These are phyloP conservation scores for Illadopsis cleaveri DNA, from an alignment of 2,113 vertebrate genomes.

Conservation along the genomic window DNA sequence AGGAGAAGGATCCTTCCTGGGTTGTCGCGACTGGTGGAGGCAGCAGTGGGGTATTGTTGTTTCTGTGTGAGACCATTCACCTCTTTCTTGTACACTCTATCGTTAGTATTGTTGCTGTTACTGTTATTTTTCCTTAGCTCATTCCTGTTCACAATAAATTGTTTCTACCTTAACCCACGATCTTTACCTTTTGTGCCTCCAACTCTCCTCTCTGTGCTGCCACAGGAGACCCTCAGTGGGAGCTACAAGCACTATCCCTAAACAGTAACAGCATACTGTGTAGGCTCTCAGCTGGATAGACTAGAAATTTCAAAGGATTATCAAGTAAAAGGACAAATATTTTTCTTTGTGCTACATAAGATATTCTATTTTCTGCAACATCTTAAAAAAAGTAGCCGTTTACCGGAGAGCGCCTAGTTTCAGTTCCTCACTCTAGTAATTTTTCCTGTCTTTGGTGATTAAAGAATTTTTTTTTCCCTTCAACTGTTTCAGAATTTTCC, in stretches of 20 bases:
- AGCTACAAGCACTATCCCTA: background rate
- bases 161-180: background rate
- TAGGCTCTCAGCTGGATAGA: background rate
- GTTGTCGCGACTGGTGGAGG: fast-evolving
- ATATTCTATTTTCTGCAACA: background rate
- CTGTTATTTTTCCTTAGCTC: background rate
- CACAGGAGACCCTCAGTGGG: background rate
- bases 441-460: background rate
- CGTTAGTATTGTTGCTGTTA: background rate
- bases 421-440: background rate
- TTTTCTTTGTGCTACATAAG: background rate
- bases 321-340: background rate
- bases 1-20: background rate
- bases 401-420: background rate
- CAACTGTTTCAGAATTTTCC: background rate
- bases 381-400: background rate
- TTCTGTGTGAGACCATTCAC: background rate
- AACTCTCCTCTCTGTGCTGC: background rate
- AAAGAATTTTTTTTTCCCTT: background rate
- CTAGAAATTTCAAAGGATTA: background rate
- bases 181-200: background rate
- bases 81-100: background rate
- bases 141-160: no score
- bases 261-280: background rate
- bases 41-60: background rate